These are phyloP conservation scores for Propsilocerus akamusi DNA, from an alignment of 1,140 invertebrate genomes.

Conservation along the genomic window DNA sequence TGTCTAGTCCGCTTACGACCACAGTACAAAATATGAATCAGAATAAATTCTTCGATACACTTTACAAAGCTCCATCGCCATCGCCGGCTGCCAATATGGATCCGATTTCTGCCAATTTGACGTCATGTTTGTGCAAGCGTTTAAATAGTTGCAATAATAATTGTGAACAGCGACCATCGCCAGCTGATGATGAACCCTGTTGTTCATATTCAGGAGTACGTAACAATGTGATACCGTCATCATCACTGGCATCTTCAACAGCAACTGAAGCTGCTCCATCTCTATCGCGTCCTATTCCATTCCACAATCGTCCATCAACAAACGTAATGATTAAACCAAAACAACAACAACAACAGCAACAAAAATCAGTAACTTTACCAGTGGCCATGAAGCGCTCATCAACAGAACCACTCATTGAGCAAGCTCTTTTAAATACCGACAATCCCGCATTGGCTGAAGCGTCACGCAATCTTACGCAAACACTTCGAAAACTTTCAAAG, in stretches of 20 bases:
- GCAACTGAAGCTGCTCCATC: conserved; percentile 4
- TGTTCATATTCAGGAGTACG: too few species aligned
- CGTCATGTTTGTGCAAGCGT: conserved; percentile 25
- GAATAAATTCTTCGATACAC: conserved; percentile 1
- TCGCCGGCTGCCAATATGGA: conserved; percentile 13
- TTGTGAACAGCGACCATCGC: neutral
- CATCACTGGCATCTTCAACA: neutral
- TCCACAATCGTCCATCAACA: conserved; percentile 5
- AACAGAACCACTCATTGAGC: neutral
- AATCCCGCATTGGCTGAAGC: conserved; percentile 68
- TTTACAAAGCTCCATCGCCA: neutral
- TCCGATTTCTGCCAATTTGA: conserved; percentile 25
- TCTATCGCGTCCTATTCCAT: neutral
- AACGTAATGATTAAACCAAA: conserved; percentile 6
- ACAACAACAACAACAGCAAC: conserved; percentile 3
- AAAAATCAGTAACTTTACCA: conserved; percentile 1
- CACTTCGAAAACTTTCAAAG: conserved; percentile 73
- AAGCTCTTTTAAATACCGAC: conserved; percentile 23
- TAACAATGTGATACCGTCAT: neutral
- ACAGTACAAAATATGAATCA: conserved; percentile 18
- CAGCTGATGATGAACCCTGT: neutral
- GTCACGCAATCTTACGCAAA: conserved; percentile 78
- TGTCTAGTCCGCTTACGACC: conserved; percentile 33
- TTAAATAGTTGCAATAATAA: conserved; percentile 9
- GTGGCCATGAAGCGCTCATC: neutral